Conservation (phyloP, 2,113 vertebrate species). For the Sciurus niger region DNA sequence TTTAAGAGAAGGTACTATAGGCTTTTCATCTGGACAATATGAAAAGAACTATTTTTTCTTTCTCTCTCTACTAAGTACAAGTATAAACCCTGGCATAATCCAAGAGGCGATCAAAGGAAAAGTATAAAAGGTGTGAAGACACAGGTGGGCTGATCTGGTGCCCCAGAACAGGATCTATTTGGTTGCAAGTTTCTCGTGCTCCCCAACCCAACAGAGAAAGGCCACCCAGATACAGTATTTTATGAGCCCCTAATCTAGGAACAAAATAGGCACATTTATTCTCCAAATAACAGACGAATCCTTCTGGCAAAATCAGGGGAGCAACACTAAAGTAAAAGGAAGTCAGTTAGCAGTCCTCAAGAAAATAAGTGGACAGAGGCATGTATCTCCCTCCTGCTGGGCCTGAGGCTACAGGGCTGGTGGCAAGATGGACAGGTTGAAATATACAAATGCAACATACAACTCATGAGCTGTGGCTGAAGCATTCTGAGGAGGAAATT, state of each 20-base stretch:
- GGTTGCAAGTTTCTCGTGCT: neutral
- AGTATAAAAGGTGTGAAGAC: neutral
- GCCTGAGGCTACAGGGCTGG: neutral
- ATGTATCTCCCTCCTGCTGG: neutral
- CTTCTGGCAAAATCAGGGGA: neutral
- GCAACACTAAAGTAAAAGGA: neutral
- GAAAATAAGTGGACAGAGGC: no score
- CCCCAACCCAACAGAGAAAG: neutral
- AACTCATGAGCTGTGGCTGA: neutral
- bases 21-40: neutral
- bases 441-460: neutral
- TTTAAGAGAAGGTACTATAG: neutral
- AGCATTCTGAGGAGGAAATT: neutral
- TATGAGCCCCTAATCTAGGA: neutral
- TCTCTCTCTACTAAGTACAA: neutral
- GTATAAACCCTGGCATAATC: neutral
- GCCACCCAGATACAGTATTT: neutral
- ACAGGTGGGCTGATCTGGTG: neutral
- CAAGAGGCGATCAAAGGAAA: neutral
- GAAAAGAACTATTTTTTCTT: neutral
- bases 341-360: neutral
- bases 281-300: neutral
- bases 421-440: accelerated
- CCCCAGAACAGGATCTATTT: neutral
- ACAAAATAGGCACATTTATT: neutral